Base-by-base conservation (phyloP, 2,888 invertebrate genomes). In the Hydraecia micacea region DNA sequence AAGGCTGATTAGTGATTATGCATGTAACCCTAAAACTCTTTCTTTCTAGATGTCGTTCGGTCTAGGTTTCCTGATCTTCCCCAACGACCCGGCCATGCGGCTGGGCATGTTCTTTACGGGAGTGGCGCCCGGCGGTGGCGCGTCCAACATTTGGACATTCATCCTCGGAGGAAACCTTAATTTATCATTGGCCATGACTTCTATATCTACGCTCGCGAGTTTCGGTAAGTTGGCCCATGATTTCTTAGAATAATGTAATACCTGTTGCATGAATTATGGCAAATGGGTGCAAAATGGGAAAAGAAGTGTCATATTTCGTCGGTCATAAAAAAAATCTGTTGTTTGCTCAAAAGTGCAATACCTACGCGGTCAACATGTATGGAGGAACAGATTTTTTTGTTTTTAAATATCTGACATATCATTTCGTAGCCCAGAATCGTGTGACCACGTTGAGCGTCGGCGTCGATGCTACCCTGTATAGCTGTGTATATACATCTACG, bases 131-230 rank as follows among this genome's bases (percentile, higher is more conserved):
- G 98, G 98, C n/a, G 99, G 99, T 0, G 99, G 99, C 0, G 99
- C 99, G 42, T 99, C 99, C 70, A 99, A 99, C 94, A 98, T 99
- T 90, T 99, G 99, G 99, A 98, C 99, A 0, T 98, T 98, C 85
- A 97, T 99, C 28, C 97, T 99, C 4, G 98, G 98, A 7, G 99
- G 99, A 9, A 99, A 99, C 95, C 97, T 99, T 9, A 98, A 99
- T 93, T 97, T 99, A 63, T 99, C 99, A 0, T 98, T 99, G 70
- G 98, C 99, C 28, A 99, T 99, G 99, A 99, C 99, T 0, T 98
- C 99, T 15, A 96, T 99, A 76, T 98, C 99, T 81, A 99, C 99
- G 5, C 94, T 99, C 9, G 98, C 98, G 0, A 98, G 99, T 0
- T 98, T 99, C 90, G 98, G 98, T 98, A 94, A 91, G 91, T 86